Evolutionary conservation across 2,888 invertebrate species (phyloP), one percentile per base, ranked within the genome.

Genomic region (Cantharis flavilabris): DNA sequence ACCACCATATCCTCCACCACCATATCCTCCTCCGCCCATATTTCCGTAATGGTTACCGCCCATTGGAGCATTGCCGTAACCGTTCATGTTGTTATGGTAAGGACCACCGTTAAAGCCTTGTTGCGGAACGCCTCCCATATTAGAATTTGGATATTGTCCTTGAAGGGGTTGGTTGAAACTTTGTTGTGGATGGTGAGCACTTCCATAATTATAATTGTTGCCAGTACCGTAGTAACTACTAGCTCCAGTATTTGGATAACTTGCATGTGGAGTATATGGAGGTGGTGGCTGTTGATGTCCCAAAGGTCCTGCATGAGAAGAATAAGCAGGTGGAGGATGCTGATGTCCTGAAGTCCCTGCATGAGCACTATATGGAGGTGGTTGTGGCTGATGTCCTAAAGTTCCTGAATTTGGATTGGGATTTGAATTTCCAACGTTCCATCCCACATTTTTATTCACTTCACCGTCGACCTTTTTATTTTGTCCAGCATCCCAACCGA

Each of bases 221-320:
- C 75, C 75, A 10, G 76, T 70, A 14, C 77, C 77, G 67, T 81
- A 81, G 64, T 79, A 80, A 72, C 77, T 76, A 30, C 77, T 75
- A 63, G 73, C 73, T 3, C 80, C 80, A 3, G 73, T 74, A 23
- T 77, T 76, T 23, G 79, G 75, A 67, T 79, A 77, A 16, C 74
- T 28, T 11, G 33, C 10, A 10, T 69, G 30, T 2, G 73, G 16
- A 9, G 69, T 16, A 11, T 69, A 69, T 1, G 69, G 26, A 13
- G 69, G 69, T 7, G 28, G 69, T 14, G 23, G 10, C 16, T 28
- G 26, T 16, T 65, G 65, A 63, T 18, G 16, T 63, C 63, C 63
- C 2, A 18, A 18, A 16, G 18, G 9, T 23, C 20, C 18, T 26
- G 26, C 10, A 10, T 69, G 30, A 9, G 73, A 11, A 9, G 69